A percentile compares a stretch with the other conserved stretches of the same genome.
These are phyloP conservation scores for Metalampra italica DNA, from an alignment of 2,888 invertebrate genomes.

Conservation along the genomic window DNA sequence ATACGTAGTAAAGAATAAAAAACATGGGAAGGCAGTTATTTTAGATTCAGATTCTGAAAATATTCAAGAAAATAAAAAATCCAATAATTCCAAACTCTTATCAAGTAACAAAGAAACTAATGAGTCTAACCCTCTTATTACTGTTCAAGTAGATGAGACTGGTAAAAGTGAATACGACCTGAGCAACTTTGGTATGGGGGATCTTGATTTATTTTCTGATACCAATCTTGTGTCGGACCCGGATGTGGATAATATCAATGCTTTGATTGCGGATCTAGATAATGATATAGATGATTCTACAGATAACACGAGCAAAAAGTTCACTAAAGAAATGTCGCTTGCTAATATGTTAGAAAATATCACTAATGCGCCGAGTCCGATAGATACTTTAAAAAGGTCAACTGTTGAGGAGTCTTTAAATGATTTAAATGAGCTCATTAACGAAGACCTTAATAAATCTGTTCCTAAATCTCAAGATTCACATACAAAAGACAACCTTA, in stretches of 20 bases:
- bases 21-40: conserved; percentile 33
- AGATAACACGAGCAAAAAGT: conserved; percentile 31
- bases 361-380: conserved; percentile 17
- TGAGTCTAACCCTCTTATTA: neutral
- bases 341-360: conserved; percentile 47
- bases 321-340: conserved; percentile 42
- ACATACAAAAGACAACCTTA: too few species aligned
- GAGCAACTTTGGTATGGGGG: conserved; percentile 45
- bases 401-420: conserved; percentile 24
- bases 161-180: conserved; percentile 12
- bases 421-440: conserved; percentile 27
- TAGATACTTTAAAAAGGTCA: conserved; percentile 8
- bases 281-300: conserved; percentile 45
- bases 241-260: conserved; percentile 58
- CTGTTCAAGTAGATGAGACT: neutral
- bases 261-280: conserved; percentile 57
- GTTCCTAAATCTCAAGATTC: neutral
- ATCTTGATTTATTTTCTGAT: conserved; percentile 58
- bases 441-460: conserved; percentile 24
- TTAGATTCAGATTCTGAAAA: conserved; percentile 48
- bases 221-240: conserved; percentile 47
- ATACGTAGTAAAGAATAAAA: conserved; percentile 22
- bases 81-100: neutral
- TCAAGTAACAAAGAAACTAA: neutral
- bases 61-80: conserved; percentile 8